Evolutionary conservation across 1,140 invertebrate genomes (phyloP).

Genomic region (Drosophila teissieri): DNA sequence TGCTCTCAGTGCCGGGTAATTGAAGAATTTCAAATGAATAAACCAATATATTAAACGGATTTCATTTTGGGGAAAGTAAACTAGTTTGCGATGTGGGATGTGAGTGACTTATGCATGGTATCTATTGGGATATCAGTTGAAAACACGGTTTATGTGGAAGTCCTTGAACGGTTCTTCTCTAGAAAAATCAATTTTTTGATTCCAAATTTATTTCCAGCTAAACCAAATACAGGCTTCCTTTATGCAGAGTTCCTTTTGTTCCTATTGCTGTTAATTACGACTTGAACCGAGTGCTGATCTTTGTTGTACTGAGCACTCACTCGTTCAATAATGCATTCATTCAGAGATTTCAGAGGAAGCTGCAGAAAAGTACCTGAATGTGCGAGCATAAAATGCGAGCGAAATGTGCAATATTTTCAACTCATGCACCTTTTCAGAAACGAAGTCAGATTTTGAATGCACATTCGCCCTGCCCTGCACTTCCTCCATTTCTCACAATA

Average conservation of each 20-base stretch:
- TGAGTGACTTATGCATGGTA: background rate
- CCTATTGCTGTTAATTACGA: constrained; percentile 44
- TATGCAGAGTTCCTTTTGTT: background rate
- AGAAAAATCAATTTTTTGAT: background rate
- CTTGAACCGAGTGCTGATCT: constrained; percentile 29
- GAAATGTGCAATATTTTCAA: constrained; percentile 72
- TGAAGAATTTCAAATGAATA: constrained; percentile 42
- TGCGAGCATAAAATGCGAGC: constrained; percentile 62
- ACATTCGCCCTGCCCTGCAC: background rate
- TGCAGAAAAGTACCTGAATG: constrained; percentile 24
- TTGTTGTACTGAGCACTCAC: constrained; percentile 46
- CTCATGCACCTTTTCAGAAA: constrained; percentile 61
- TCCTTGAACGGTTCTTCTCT: background rate
- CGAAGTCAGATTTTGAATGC: constrained; percentile 53
- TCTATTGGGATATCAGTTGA: background rate
- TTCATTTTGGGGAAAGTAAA: constrained; percentile 4
- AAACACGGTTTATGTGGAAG: background rate
- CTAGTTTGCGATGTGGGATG: background rate
- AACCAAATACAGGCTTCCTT: background rate
- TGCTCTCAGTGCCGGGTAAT: constrained; percentile 52
- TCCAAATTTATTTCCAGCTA: background rate
- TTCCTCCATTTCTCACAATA: background rate
- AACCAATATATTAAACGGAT: constrained; percentile 20
- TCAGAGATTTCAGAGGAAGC: constrained; percentile 29
- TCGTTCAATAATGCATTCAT: constrained; percentile 65